A percentile compares a stretch with the other conserved stretches of the same genome.
Evolutionary conservation across 1,140 invertebrate species (phyloP).

Genomic region (Drosophila lini): DNA sequence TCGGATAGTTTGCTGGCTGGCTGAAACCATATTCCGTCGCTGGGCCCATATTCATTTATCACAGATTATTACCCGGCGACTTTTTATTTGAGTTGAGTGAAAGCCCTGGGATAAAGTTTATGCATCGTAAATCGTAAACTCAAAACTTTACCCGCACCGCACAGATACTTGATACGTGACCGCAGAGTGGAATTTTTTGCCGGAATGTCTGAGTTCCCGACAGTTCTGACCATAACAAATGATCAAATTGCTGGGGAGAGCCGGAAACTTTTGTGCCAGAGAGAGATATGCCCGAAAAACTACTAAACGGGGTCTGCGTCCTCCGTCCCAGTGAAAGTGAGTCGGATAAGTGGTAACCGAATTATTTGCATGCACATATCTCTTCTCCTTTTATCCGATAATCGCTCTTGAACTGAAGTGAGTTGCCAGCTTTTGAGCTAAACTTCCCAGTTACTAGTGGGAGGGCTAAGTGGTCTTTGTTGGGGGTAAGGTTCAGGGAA

Average conservation of each 20-base stretch:
- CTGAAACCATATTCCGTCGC: conserved; percentile 19
- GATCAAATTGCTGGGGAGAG: conserved; percentile 45
- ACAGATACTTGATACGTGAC: conserved; percentile 45
- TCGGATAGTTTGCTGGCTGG: conserved; percentile 11
- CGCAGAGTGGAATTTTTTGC: conserved; percentile 27
- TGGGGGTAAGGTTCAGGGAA: not conserved
- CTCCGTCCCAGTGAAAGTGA: conserved; percentile 27
- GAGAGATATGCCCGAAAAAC: conserved; percentile 33
- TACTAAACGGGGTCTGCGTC: not conserved
- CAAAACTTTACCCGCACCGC: conserved; percentile 39
- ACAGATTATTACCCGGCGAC: conserved; percentile 21
- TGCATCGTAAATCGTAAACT: conserved; percentile 56
- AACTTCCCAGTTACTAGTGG: not conserved
- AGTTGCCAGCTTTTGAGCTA: conserved; percentile 5
- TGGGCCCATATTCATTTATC: conserved; percentile 48
- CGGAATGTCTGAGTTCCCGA: conserved; percentile 3
- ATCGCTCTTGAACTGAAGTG: conserved; percentile 8
- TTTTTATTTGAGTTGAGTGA: conserved; percentile 28
- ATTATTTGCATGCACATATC: conserved; percentile 36
- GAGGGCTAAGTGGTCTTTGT: conserved; percentile 14
- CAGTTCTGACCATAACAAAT: conserved; percentile 44
- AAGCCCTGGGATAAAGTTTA: conserved; percentile 51
- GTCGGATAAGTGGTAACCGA: conserved; percentile 33
- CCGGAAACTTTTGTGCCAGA: conserved; percentile 27
- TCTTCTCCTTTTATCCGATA: conserved; percentile 6